Evolutionary conservation across 2,797 vertebrate species (phyloP), one percentile per base, ranked within the genome.

Genomic region (Tragopan temminckii): DNA sequence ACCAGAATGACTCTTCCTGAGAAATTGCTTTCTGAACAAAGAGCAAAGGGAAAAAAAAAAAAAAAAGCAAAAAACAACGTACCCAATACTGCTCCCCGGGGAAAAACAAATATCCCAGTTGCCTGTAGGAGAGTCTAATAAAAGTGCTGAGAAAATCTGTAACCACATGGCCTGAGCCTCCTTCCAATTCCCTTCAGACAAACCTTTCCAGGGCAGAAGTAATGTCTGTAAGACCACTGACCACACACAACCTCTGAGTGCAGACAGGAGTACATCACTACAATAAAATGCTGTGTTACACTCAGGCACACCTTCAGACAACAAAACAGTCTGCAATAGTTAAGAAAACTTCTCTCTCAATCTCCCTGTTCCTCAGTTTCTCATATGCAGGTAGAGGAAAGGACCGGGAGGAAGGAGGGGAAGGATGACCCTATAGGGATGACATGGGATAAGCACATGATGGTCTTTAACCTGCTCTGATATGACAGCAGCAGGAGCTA

Each of bases 21-120:
- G 72, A 94, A 95, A 96, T 25, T 91, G 78, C 85, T 92, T 96
- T 94, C 79, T 89, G 57, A 93, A 80, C n/a, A 38, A 36, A 88
- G 0, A 80, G 50, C 13, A 9, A 93, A 85, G 25, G 38, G 72
- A n/a, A n/a, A n/a, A n/a, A n/a, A 68, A 88, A 86, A 67, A 71
- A 38, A 62, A 53, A 38, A 53, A 31, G 9, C 46, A 83, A 42
- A 3, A 57, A 33, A 8, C n/a, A 57, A 57, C 7, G 50, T 68
- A 92, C 84, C 43, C 76, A 85, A 80, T 3, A 79, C 24, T 48
- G 46, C 23, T 95, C 71, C 35, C 62, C 27, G n/a, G 57, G 66
- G 87, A 69, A 91, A 90, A 76, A 81, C 64, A 7, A 91, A 72
- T 61, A 89, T 48, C 53, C 42, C 68, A 66, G 53, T 21, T 92